Evolutionary conservation across 2,888 invertebrate genomes (phyloP), one percentile per base, ranked within the genome.

Genomic region (Escarpia spicata): DNA sequence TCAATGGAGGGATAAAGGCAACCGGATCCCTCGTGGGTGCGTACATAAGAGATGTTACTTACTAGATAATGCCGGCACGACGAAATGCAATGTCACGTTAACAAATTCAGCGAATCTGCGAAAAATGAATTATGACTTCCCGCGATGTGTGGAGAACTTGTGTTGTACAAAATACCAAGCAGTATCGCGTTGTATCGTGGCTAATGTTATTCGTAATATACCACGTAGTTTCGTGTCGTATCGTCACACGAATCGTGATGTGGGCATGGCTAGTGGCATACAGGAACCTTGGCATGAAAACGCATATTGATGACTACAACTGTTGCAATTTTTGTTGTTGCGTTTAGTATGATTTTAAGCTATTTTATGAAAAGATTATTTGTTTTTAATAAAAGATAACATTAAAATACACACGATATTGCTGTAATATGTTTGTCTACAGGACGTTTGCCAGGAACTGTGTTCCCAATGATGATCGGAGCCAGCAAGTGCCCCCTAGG

Each of bases 381-480:
- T 52, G 10, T 37, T 37, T 37, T 0, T 37, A 0, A 37, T 37
- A 37, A 37, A 37, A 52, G 12, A 12, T 52, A 52, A 12, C 3
- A 52, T 52, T 9, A 12, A 52, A 52, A 52, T 9, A 9, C 4
- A 0, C 9, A 52, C 9, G 8, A 52, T 12, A 75, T 75, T 75
- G 3, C 52, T 75, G 26, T 26, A 0, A 2, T 26, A 26, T 75
- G 75, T 75, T 75, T 75, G 75, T 6, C 75, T 75, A 26, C 75
- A 75, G 75, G 75, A 75, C 75, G 75, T 75, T 75, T 75, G 75
- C n/a, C 75, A 75, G 75, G 75, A 75, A 75, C 75, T 15, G 26
- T n/a, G 3, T 75, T 19, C 75, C 75, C 75, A 8, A 19, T 75
- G 75, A 75, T 75, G 75, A 75, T 75, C 75, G 75, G 75, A 75